These are phyloP conservation scores for Propsilocerus akamusi DNA, from an alignment of 1,140 invertebrate species.

Conservation along the genomic window DNA sequence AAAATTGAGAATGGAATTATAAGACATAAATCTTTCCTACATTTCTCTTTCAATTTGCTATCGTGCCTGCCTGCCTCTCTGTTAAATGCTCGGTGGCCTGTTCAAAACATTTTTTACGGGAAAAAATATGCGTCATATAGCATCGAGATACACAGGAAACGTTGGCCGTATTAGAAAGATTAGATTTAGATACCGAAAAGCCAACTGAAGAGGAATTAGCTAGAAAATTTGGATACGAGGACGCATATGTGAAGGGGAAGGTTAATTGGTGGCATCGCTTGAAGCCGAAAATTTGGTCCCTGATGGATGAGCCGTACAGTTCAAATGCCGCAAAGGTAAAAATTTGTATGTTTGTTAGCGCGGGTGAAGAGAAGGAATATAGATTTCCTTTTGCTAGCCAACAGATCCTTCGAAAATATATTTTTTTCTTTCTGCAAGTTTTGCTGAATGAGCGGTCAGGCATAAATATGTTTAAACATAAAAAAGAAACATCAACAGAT, in stretches of 20 bases:
- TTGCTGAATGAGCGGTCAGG: no score
- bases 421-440: no score
- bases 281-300: slow-evolving; percentile 95
- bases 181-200: slow-evolving; percentile 93
- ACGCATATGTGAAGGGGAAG: slow-evolving; percentile 75
- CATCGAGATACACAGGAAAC: slow-evolving; percentile 97
- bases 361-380: no score
- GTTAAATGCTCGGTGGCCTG: no score
- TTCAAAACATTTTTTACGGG: neutral
- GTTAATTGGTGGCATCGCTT: slow-evolving; percentile 80
- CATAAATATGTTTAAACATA: no score
- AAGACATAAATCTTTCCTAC: neutral
- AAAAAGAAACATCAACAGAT: no score
- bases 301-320: slow-evolving; percentile 97
- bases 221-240: slow-evolving; percentile 94
- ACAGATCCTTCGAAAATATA: no score
- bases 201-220: slow-evolving; percentile 93
- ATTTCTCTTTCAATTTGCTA: neutral
- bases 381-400: slow-evolving; percentile 31
- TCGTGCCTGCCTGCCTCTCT: neutral
- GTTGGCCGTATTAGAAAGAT: slow-evolving; percentile 81
- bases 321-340: slow-evolving; percentile 87
- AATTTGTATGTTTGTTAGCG: no score
- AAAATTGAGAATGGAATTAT: neutral
- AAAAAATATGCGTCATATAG: slow-evolving; percentile 24